phyloP scores from a whole-genome alignment of 2,797 vertebrate species.

The Sebastes hubbsi region DNA sequence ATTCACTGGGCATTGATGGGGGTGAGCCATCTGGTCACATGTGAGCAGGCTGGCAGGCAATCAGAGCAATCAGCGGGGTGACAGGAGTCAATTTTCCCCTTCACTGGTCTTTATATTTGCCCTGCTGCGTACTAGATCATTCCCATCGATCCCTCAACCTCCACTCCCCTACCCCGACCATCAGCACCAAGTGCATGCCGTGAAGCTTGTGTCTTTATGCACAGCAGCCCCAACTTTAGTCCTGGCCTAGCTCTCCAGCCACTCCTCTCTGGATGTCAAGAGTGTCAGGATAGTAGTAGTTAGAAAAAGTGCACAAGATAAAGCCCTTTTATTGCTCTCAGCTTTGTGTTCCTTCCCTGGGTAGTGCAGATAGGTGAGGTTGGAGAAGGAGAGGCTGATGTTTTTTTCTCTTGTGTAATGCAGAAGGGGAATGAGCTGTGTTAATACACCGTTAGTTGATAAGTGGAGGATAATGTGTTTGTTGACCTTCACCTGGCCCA shows the following conservation, averaged over 20 bases:
- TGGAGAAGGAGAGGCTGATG: conserved; percentile 6
- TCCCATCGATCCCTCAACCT: conserved; percentile 32
- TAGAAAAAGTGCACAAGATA: background rate
- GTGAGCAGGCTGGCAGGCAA: conserved; percentile 38
- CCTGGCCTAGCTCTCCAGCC: background rate
- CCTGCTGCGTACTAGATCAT: conserved; percentile 31
- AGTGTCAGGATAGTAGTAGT: background rate
- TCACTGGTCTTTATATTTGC: conserved; percentile 54
- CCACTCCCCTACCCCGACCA: background rate
- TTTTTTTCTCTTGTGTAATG: conserved; percentile 19
- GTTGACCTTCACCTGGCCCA: conserved; percentile 74
- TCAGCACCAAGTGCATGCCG: conserved; percentile 7
- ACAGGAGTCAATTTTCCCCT: conserved; percentile 55
- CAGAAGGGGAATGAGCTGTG: conserved; percentile 27
- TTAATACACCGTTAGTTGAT: conserved; percentile 65
- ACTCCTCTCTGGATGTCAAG: too few relatives aligned
- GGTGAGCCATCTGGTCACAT: conserved; percentile 60
- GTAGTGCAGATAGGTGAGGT: conserved; percentile 5
- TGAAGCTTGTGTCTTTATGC: conserved; percentile 10
- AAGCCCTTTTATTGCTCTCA: background rate
- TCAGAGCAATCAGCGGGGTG: conserved; percentile 49
- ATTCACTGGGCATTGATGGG: conserved; percentile 60
- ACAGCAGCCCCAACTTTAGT: background rate
- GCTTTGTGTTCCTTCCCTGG: background rate
- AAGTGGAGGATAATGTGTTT: conserved; percentile 73